Evolutionary conservation across 1,140 invertebrate genomes (phyloP).

Genomic region (Physella acuta): DNA sequence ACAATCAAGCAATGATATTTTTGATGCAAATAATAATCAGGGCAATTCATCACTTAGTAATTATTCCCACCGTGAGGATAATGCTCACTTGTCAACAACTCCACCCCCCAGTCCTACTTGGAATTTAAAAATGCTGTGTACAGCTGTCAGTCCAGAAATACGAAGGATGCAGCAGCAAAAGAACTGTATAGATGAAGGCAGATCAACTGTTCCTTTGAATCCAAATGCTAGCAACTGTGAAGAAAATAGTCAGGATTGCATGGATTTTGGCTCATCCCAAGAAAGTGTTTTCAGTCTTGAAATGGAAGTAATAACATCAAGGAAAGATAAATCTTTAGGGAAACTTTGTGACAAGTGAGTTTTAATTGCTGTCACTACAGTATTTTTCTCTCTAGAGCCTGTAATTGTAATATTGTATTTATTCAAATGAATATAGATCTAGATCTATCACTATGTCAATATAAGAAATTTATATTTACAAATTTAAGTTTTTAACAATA

Average conservation of each 20-base stretch:
- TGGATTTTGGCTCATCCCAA: conserved; percentile 34
- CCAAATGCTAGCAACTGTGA: background rate
- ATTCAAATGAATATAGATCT: background rate
- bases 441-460: background rate
- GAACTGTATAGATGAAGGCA: conserved; percentile 15
- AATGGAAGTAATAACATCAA: conserved; percentile 30
- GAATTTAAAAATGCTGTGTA: conserved; percentile 59
- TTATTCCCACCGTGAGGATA: no score
- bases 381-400: background rate
- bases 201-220: conserved; percentile 2
- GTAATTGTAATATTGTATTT: no score
- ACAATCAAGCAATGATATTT: no score
- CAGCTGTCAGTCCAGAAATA: conserved; percentile 59
- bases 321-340: conserved; percentile 61
- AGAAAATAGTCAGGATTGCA: conserved; percentile 20
- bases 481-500: background rate
- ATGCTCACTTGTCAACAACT: background rate
- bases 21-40: background rate
- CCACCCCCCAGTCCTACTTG: conserved; percentile 57
- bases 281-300: conserved; percentile 35
- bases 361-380: background rate
- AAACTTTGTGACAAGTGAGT: conserved; percentile 58
- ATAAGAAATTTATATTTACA: background rate
- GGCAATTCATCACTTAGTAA: background rate
- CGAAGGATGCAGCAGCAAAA: conserved; percentile 39